Percentiles rank a stretch among this genome's conserved stretches.
These are phyloP conservation scores for Parnassius smintheus DNA, from an alignment of 2,888 invertebrate genomes.

Conservation along the genomic window DNA sequence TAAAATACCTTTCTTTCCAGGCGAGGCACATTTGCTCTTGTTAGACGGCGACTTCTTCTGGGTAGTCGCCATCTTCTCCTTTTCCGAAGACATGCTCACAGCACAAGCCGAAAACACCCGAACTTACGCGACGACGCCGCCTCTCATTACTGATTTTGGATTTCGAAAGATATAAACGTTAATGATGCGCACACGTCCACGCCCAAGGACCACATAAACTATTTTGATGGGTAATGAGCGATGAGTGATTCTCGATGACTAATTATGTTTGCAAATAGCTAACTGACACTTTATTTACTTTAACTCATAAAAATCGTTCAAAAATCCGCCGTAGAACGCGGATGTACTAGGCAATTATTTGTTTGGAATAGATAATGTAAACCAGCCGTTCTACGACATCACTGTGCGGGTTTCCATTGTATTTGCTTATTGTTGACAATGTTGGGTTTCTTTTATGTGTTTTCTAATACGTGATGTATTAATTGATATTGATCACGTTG, in stretches of 20 bases:
- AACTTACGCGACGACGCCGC: conserved; percentile 55
- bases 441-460: conserved; percentile 47
- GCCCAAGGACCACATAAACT: conserved; percentile 49
- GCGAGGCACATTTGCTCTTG: conserved; percentile 75
- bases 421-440: conserved; percentile 40
- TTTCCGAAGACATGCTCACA: conserved; percentile 69
- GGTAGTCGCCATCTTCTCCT: conserved; percentile 75
- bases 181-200: conserved; percentile 49
- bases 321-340: conserved; percentile 44
- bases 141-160: conserved; percentile 60
- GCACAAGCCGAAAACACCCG: conserved; percentile 44
- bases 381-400: conserved; percentile 31
- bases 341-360: conserved; percentile 41
- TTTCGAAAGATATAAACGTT: conserved; percentile 32
- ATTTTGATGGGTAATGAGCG: conserved; percentile 61
- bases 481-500: conserved; percentile 50
- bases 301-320: conserved; percentile 48
- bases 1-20: conserved; percentile 74
- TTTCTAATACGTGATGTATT: conserved; percentile 49
- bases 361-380: conserved; percentile 33
- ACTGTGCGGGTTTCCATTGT: conserved; percentile 37
- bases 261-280: conserved; percentile 61
- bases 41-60: conserved; percentile 72
- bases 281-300: conserved; percentile 59
- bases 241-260: conserved; percentile 62